Conservation (phyloP, 2,888 invertebrate genomes). For the Perizoma flavofasciatum region DNA sequence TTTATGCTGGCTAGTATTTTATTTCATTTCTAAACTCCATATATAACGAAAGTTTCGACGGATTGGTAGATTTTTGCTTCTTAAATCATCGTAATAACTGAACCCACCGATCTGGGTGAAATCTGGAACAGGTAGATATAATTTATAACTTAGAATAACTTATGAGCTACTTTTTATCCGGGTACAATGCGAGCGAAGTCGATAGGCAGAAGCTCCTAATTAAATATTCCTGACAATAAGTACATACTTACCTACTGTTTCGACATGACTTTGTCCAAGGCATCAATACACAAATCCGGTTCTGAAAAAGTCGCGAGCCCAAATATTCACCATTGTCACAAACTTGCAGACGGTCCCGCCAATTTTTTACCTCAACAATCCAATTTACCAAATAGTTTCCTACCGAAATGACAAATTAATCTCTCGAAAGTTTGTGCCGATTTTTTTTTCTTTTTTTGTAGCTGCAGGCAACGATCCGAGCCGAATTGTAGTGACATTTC, state of each 20-base stretch:
- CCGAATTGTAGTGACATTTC: slow-evolving; percentile 74
- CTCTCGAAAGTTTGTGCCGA: slow-evolving; percentile 68
- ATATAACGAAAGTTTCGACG: no score
- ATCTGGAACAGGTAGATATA: no score
- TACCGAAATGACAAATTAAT: slow-evolving; percentile 81
- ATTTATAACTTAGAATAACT: no score
- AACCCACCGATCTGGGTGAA: no score
- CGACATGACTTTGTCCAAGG: slow-evolving; percentile 9
- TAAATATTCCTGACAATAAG: no score
- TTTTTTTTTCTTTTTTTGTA: slow-evolving; percentile 59
- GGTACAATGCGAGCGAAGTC: no score
- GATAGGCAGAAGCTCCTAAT: no score
- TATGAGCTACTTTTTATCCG: no score
- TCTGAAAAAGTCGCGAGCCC: slow-evolving; percentile 14
- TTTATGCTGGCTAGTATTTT: no score
- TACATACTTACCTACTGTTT: slow-evolving; percentile 7
- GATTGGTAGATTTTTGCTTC: no score
- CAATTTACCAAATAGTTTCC: slow-evolving; percentile 62
- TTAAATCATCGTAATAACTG: no score
- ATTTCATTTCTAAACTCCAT: no score
- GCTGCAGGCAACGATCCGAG: slow-evolving; percentile 66
- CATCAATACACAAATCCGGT: slow-evolving; percentile 21
- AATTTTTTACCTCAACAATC: slow-evolving; percentile 48
- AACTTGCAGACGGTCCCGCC: slow-evolving; percentile 34
- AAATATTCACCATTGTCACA: slow-evolving; percentile 33